Conservation (phyloP, 2,797 vertebrate genomes). For the Eurystomus glaucurus region DNA sequence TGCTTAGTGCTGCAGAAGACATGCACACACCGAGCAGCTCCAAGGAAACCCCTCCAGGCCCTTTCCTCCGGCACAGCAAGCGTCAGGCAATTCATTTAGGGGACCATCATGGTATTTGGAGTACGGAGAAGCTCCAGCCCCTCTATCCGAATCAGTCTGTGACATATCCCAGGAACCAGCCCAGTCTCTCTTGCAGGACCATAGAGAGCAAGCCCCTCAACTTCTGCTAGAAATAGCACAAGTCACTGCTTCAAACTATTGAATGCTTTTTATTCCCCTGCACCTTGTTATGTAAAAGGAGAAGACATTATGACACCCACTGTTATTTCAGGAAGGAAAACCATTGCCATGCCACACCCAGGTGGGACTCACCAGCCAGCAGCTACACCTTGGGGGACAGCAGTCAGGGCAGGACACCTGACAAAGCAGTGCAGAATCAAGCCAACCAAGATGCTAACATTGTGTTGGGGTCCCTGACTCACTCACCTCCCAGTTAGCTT, state of each 20-base stretch:
- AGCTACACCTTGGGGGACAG: neutral
- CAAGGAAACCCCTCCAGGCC: slow-evolving; percentile 30
- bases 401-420: neutral
- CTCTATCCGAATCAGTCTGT: neutral
- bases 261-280: neutral
- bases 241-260: neutral
- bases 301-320: neutral
- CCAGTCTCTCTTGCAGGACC: neutral
- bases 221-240: neutral
- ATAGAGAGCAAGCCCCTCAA: neutral
- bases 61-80: slow-evolving; percentile 8
- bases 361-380: neutral
- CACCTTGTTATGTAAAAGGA: neutral
- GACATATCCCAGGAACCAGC: neutral
- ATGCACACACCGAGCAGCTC: slow-evolving; percentile 12
- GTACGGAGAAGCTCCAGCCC: neutral
- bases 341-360: neutral
- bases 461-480: neutral
- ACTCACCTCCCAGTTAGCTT: neutral
- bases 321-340: neutral
- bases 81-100: neutral
- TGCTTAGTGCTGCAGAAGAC: slow-evolving; percentile 57
- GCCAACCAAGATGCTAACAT: fast-evolving
- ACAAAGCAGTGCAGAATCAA: neutral
- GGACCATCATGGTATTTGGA: neutral